phyloP scores from a whole-genome alignment of 2,888 invertebrate species.

The Saturnia japonica region DNA sequence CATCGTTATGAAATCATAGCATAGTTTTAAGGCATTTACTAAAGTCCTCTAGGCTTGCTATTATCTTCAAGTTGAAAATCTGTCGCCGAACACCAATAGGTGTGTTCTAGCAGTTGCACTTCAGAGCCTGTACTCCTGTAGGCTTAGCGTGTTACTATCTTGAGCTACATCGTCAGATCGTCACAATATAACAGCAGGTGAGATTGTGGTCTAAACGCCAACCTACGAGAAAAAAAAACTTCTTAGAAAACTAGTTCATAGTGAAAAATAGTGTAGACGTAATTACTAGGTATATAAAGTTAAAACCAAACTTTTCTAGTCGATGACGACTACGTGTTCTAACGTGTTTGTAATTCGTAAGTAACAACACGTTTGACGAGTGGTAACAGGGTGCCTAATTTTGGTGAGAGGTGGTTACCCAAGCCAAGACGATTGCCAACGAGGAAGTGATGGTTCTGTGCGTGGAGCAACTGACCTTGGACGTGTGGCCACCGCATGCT shows the following conservation, averaged over 20 bases:
- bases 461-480: conserved; percentile 74
- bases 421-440: conserved; percentile 64
- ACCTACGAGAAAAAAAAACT: too few species aligned
- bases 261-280: neutral
- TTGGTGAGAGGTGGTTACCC: conserved; percentile 74
- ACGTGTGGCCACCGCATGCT: conserved; percentile 49
- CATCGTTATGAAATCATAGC: too few species aligned
- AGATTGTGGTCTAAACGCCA: too few species aligned
- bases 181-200: too few species aligned
- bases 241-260: neutral
- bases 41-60: too few species aligned
- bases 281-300: neutral
- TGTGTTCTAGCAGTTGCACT: too few species aligned
- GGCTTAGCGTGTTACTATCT: too few species aligned
- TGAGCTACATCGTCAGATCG: too few species aligned
- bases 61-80: too few species aligned
- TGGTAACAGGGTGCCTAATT: conserved; percentile 68
- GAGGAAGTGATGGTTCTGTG: conserved; percentile 70
- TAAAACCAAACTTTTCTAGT: neutral
- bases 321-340: neutral
- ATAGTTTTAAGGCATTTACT: too few species aligned
- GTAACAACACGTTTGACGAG: conserved; percentile 31
- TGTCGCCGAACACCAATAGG: too few species aligned
- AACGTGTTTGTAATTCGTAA: neutral
- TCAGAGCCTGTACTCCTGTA: too few species aligned